A percentile compares a stretch with the other conserved stretches of the same genome.
Conservation (phyloP, 1,140 invertebrate genomes). For the Philopotamus ludificatus region DNA sequence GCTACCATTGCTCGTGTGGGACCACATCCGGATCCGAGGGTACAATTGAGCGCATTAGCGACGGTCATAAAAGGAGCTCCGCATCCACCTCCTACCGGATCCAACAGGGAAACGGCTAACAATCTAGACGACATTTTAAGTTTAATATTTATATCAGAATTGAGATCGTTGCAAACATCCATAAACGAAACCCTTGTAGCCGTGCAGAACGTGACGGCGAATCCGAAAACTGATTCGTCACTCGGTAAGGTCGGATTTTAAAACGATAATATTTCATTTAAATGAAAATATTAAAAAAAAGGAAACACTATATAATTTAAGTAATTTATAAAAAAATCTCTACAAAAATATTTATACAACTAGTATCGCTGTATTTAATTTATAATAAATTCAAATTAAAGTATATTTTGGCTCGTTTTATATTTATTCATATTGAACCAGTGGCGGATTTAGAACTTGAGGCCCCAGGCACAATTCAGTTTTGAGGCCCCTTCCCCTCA, state of each 20-base stretch:
- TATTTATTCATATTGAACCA: too few species aligned
- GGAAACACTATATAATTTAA: too few species aligned
- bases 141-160: conserved; percentile 86
- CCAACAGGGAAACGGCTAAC: conserved; percentile 63
- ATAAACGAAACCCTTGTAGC: conserved; percentile 93
- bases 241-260: conserved; percentile 85
- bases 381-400: too few species aligned
- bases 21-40: conserved; percentile 50
- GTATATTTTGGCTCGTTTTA: too few species aligned
- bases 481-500: too few species aligned
- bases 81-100: conserved; percentile 74
- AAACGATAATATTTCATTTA: conserved; percentile 1
- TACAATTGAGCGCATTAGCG: conserved; percentile 63
- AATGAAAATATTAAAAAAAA: too few species aligned
- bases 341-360: too few species aligned
- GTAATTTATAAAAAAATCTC: too few species aligned
- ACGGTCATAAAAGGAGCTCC: conserved; percentile 75
- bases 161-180: conserved; percentile 87
- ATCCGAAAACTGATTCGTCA: conserved; percentile 95
- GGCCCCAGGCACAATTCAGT: too few species aligned
- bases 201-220: conserved; percentile 89
- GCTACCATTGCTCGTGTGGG: conserved; percentile 49
- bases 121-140: conserved; percentile 72
- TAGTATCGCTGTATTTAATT: too few species aligned
- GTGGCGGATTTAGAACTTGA: too few species aligned